These are phyloP conservation scores for Priapulus caudatus DNA, from an alignment of 2,888 invertebrate genomes.

Conservation along the genomic window DNA sequence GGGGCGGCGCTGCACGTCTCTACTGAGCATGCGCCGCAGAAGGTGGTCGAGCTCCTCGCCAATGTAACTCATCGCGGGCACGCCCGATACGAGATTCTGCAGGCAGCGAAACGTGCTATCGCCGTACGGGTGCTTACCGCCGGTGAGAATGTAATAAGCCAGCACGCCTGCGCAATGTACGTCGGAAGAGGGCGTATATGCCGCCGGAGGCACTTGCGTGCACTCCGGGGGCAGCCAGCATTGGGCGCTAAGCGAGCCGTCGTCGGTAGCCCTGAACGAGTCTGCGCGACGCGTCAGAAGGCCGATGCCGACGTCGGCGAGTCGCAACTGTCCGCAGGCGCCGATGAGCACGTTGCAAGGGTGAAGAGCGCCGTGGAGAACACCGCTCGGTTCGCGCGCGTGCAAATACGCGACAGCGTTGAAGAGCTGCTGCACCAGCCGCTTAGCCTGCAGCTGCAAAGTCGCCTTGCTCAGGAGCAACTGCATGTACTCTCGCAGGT, in stretches of 20 bases:
- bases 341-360: constrained; percentile 31
- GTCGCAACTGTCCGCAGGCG: constrained; percentile 25
- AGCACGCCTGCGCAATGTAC: constrained; percentile 30
- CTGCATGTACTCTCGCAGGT: constrained; percentile 27
- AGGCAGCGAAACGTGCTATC: constrained; percentile 24
- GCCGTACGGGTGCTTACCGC: constrained; percentile 31
- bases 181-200: too few species aligned
- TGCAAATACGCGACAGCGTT: constrained; percentile 30
- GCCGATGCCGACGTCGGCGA: constrained; percentile 23
- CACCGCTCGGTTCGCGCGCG: too few species aligned
- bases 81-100: constrained; percentile 23
- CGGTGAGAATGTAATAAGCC: constrained; percentile 30
- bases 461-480: constrained; percentile 21
- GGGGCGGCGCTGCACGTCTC: constrained; percentile 21
- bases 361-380: too few species aligned
- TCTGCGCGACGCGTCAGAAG: too few species aligned
- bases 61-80: constrained; percentile 20
- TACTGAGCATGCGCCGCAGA: constrained; percentile 26
- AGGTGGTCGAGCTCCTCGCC: constrained; percentile 29
- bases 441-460: constrained; percentile 19
- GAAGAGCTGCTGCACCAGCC: constrained; percentile 31
- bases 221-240: too few species aligned
- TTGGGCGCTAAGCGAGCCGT: too few species aligned
- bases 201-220: too few species aligned
- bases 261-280: too few species aligned